A percentile compares a stretch with the other conserved stretches of the same genome.
Evolutionary conservation across 2,797 vertebrate species (phyloP).

Genomic region (Stomatorhinus walkeri): DNA sequence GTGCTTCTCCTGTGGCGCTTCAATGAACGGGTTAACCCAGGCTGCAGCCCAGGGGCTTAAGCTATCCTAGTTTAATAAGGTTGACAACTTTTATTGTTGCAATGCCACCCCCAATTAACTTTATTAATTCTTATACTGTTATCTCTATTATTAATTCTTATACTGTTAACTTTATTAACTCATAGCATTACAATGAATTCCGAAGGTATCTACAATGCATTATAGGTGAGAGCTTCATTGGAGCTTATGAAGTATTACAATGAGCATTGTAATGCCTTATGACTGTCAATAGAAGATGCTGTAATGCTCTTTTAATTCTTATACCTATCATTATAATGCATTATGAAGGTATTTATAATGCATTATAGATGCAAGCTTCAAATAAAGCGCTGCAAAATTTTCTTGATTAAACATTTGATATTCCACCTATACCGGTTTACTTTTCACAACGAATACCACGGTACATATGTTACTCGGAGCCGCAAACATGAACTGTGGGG

Average conservation of each 20-base stretch:
- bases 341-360: background rate
- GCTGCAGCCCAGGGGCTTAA: background rate
- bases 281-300: background rate
- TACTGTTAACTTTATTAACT: background rate
- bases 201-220: background rate
- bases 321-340: background rate
- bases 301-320: background rate
- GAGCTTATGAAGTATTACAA: background rate
- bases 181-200: background rate
- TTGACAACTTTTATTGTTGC: background rate
- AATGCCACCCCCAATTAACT: background rate
- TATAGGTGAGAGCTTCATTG: background rate
- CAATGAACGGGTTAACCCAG: background rate
- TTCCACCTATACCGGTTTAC: background rate
- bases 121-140: background rate
- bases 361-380: background rate
- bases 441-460: background rate
- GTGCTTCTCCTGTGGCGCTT: background rate
- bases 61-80: background rate
- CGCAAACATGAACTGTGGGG: background rate
- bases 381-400: background rate
- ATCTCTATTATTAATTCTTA: background rate
- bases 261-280: background rate
- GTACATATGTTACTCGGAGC: background rate
- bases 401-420: slow-evolving; percentile 9